phyloP scores from a whole-genome alignment of 2,797 vertebrate genomes.

The Poeciliopsis presidionis region DNA sequence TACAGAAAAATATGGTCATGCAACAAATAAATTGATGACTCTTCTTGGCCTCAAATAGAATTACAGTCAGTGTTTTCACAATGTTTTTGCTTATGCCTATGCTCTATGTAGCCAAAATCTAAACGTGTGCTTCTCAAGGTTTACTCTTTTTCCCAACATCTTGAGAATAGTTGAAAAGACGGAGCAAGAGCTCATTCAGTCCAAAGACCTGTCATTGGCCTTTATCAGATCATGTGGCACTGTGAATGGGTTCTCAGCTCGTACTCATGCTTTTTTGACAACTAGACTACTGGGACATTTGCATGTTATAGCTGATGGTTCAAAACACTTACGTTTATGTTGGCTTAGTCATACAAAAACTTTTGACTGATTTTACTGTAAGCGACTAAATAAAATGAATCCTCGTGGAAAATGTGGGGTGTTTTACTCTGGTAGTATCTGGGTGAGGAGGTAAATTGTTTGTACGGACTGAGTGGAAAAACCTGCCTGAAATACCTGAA shows the following conservation, averaged over 20 bases:
- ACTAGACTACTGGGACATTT: not conserved
- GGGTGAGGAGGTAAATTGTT: not conserved
- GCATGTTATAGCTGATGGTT: constrained; percentile 5
- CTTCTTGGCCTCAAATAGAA: not conserved
- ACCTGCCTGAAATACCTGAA: not conserved
- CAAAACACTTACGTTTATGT: not conserved
- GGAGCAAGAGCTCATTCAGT: not conserved
- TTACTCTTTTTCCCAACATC: not conserved
- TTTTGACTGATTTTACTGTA: constrained; percentile 7
- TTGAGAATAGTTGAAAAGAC: not conserved
- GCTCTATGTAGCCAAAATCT: not conserved
- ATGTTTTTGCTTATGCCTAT: not conserved
- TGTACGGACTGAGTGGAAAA: not conserved
- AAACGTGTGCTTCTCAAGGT: not conserved
- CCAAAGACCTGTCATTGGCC: not conserved
- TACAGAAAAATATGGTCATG: not conserved
- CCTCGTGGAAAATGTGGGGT: not conserved
- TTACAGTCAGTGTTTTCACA: not conserved
- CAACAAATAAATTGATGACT: not conserved
- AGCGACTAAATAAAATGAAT: constrained; percentile 3
- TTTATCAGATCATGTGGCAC: not conserved
- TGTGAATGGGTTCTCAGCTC: not conserved
- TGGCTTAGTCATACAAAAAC: not conserved
- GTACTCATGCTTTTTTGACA: constrained; percentile 29
- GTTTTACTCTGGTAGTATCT: not conserved